Base-by-base conservation (phyloP, 2,797 vertebrate species). In the Hydrocynus forskahlii region DNA sequence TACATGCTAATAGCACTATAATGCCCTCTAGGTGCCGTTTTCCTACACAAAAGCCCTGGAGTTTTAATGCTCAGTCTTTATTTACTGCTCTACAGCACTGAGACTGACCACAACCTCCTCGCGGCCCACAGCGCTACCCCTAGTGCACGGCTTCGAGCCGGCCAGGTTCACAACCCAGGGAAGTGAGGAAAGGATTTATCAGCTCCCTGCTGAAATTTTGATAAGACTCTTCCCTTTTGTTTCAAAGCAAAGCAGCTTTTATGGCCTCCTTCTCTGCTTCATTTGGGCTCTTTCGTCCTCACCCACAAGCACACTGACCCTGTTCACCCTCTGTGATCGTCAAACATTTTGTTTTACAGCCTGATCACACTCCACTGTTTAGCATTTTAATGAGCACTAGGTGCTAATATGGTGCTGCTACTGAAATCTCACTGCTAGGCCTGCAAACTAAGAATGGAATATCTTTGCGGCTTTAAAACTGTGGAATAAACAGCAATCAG, bases 21-120 rank as follows among this genome's bases (percentile, higher is more conserved):
- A n/a, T 79, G 59, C 77, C 25, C 81, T 85, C 74, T 66, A 83
- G 81, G 71, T 75, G 23, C 48, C 68, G 54, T 59, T 82, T 67
- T 19, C 40, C 7, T 48, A 23, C 62, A 71, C 63, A 40, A 73
- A 76, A 74, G 72, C 72, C 73, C 68, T 70, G 57, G 64, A 77
- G 74, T 76, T 54, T 50, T 8, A 78, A 1, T 57, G 75, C 72
- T 66, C 70, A 74, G 82, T 81, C 55, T 80, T 77, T 83, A 80
- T 87, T 87, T 75, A 80, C 59, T 48, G 43, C 54, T 77, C 67
- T 55, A 63, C 50, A 76, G 69, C 63, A 76, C 77, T 79, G 62
- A 54, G 71, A 66, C 76, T 77, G 73, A 83, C 86, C 86, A 87
- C 86, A 83, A 87, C 75, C 83, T 75, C 69, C 74, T 63, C 40